Conservation (phyloP, 2,888 invertebrate species). For the Therioaphis trifolii region DNA sequence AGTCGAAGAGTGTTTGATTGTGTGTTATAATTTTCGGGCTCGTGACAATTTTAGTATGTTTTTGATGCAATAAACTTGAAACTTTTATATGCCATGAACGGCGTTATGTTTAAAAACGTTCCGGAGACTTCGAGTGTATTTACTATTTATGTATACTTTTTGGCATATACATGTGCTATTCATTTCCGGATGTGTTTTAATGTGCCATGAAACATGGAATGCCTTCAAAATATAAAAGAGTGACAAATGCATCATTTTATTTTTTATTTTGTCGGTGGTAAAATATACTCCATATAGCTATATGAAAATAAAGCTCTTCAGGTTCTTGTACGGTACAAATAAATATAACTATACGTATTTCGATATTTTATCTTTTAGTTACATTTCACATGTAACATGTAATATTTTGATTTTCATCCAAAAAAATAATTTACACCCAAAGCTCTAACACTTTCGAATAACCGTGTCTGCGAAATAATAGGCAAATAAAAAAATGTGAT, state of each 20-base stretch:
- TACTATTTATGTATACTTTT: slow-evolving; percentile 48
- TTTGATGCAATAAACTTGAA: slow-evolving; percentile 40
- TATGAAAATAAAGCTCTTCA: neutral
- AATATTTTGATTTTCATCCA: neutral
- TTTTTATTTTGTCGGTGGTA: neutral
- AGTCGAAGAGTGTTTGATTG: slow-evolving; percentile 45
- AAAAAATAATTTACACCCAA: neutral
- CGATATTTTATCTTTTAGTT: neutral
- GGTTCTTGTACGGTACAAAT: too few species aligned
- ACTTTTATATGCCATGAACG: slow-evolving; percentile 17
- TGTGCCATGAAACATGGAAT: slow-evolving; percentile 36
- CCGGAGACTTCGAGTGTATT: slow-evolving; percentile 12
- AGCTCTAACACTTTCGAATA: too few species aligned
- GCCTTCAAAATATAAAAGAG: slow-evolving; percentile 7
- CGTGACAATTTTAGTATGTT: slow-evolving; percentile 8
- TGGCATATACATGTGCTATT: slow-evolving; percentile 28
- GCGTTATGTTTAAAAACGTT: neutral
- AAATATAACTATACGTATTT: too few species aligned
- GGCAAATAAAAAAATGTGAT: neutral
- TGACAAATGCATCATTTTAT: neutral
- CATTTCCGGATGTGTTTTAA: slow-evolving; percentile 54
- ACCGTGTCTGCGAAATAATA: neutral
- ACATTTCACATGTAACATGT: neutral
- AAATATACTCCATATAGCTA: too few species aligned
- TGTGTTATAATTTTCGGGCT: slow-evolving; percentile 47